Percentiles rank a stretch among this genome's conserved stretches.
phyloP scores from a whole-genome alignment of 2,888 invertebrate species.

The Calephelis perditalis region DNA sequence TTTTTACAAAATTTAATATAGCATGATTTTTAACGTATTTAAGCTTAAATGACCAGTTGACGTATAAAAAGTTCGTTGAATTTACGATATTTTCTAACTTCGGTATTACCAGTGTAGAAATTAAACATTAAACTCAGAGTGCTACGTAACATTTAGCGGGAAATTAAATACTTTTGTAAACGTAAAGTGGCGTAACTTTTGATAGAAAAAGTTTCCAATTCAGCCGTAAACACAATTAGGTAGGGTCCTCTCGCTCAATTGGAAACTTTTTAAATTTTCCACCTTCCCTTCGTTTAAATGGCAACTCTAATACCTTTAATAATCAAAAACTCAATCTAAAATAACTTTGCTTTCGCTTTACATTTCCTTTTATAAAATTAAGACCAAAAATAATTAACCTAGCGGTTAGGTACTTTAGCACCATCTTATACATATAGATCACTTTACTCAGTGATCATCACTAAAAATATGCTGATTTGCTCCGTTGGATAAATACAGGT shows the following conservation, averaged over 20 bases:
- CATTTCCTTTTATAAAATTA: constrained; percentile 8
- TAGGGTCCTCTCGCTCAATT: constrained; percentile 45
- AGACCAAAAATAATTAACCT: constrained; percentile 12
- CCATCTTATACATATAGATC: too few species aligned
- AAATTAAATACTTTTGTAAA: constrained; percentile 28
- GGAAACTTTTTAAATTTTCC: constrained; percentile 51
- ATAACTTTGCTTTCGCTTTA: constrained; percentile 20
- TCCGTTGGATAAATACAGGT: too few species aligned
- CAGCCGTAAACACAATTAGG: constrained; percentile 68
- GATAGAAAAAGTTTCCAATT: constrained; percentile 60
- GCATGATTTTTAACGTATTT: too few species aligned
- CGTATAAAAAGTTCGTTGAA: too few species aligned
- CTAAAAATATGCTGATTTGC: too few species aligned
- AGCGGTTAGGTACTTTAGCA: too few species aligned
- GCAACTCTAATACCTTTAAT: constrained; percentile 45
- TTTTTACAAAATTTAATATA: too few species aligned
- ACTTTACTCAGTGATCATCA: too few species aligned
- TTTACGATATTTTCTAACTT: background rate
- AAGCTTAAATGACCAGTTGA: too few species aligned
- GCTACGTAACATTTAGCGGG: constrained; percentile 28
- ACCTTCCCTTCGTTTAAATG: constrained; percentile 35
- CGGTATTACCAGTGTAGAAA: constrained; percentile 17
- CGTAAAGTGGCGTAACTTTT: constrained; percentile 27
- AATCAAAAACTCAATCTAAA: constrained; percentile 42
- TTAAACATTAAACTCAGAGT: constrained; percentile 18